Evolutionary conservation across 1,140 invertebrate genomes (phyloP), one percentile per base, ranked within the genome.

Genomic region (Lordiphosa collinella): DNA sequence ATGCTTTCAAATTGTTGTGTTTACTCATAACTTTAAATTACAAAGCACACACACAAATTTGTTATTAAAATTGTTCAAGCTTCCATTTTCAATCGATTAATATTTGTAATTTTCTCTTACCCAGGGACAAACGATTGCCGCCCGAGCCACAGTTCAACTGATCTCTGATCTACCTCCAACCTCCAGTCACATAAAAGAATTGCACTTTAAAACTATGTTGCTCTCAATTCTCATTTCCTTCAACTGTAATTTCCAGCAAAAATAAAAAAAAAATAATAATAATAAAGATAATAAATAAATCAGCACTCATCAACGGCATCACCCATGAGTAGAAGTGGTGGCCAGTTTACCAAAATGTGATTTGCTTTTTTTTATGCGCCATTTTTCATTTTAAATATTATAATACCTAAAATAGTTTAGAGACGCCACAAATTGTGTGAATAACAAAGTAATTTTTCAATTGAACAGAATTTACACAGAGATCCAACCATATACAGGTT

Each of bases 371-470:
- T 22, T 22, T 62, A 55, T 80, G 75, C 75, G 71, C 76, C 63
- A 82, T 82, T 71, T 62, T 60, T 63, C 60, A 59, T 70, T 70
- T 70, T 70, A 74, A 71, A 54, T 62, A 75, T 79, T 79, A 66
- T 52, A 67, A 71, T 64, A 80, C 52, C 58, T 82, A 72, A 84
- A 78, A 72, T 70, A 65, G 78, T 71, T 75, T 75, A 76, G 62
- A 82, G 68, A 61, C 41, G 40, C 58, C 67, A 59, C 69, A 85
- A 84, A 85, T 84, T 85, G 78, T 76, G 78, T 84, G 79, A 73
- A 85, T 85, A 84, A 82, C 78, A 82, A 84, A 82, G 73, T 72
- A 84, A 84, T 84, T 76, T 85, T 84, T 78, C 78, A 84, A 84
- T 84, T 84, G 60, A 71, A 64, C 69, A 32, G 52, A 56, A 78